A percentile compares a stretch with the other conserved stretches of the same genome.
These are phyloP conservation scores for Mactromeris polynyma DNA, from an alignment of 2,888 invertebrate species.

Conservation along the genomic window DNA sequence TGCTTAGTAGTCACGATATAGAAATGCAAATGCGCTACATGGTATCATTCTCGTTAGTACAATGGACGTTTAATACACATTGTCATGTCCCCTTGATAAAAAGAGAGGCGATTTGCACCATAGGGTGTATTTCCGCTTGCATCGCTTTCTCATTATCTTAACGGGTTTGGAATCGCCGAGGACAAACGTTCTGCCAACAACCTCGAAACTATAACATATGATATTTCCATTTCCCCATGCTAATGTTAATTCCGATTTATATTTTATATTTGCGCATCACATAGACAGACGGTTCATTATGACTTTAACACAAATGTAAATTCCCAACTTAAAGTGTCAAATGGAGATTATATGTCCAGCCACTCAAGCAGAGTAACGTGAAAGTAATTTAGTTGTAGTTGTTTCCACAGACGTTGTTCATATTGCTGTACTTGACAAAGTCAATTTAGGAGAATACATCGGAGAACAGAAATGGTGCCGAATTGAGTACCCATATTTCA, in stretches of 20 bases:
- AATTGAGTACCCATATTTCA: too few species aligned
- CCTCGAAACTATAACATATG: neutral
- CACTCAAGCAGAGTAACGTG: too few species aligned
- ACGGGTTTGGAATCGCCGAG: neutral
- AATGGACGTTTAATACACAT: neutral
- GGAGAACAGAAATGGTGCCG: too few species aligned
- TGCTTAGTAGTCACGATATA: too few species aligned
- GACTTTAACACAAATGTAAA: too few species aligned
- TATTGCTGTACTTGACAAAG: too few species aligned
- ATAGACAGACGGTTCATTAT: too few species aligned
- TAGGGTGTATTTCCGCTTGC: neutral
- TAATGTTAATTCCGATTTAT: neutral
- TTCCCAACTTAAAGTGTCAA: too few species aligned
- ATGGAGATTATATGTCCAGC: too few species aligned
- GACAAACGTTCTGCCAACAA: neutral
- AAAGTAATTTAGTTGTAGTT: too few species aligned
- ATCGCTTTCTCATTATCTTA: neutral
- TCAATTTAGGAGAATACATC: too few species aligned
- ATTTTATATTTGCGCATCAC: neutral
- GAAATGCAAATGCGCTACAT: neutral
- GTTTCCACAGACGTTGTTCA: too few species aligned
- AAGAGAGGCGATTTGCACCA: neutral
- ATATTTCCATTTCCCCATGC: neutral
- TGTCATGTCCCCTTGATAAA: neutral
- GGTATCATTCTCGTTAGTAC: neutral